Evolutionary conservation across 2,797 vertebrate genomes (phyloP), one percentile per base, ranked within the genome.

Genomic region (Micropoecilia bifurca): DNA sequence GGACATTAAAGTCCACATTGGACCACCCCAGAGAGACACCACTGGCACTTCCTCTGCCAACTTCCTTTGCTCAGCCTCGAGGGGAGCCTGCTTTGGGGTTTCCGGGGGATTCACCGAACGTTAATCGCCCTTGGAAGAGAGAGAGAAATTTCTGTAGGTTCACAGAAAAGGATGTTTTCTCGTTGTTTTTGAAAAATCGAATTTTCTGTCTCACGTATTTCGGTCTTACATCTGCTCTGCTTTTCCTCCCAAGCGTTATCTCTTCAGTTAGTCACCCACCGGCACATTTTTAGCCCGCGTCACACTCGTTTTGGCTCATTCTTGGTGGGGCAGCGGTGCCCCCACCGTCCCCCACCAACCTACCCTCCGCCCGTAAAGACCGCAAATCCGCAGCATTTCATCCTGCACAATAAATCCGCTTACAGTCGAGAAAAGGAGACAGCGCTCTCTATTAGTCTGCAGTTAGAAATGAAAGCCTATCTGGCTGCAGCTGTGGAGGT

Each of bases 21-120:
- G 94, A 93, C 93, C 94, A 94, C 93, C 94, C 91, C 87, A 86
- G 93, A 95, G 91, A 94, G 83, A 80, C 87, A 89, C 91, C 81
- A 5, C 87, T 88, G 91, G 92, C 92, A 93, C 93, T 90, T 92
- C 91, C 94, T 91, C 72, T 76, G 22, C 73, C 79, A 79, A 73
- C 90, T 86, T 83, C 87, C 78, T 53, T 80, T 25, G 45, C 83
- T 80, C 76, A 33, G 85, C 86, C 87, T 86, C 61, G 13, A 73
- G 89, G 86, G 83, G 46, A 53, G 74, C 0, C 0, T 2, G 39
- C 83, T 91, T 89, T 72, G 84, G 88, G 90, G 90, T 93, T 92
- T 94, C 91, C 89, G 85, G 85, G 78, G 87, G 82, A 93, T 87
- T 79, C 68, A 20, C 74, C 69, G 77, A 79, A 86, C 80, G 85